Base-by-base conservation (phyloP, 2,113 vertebrate species). In the Atrichornis clamosus region DNA sequence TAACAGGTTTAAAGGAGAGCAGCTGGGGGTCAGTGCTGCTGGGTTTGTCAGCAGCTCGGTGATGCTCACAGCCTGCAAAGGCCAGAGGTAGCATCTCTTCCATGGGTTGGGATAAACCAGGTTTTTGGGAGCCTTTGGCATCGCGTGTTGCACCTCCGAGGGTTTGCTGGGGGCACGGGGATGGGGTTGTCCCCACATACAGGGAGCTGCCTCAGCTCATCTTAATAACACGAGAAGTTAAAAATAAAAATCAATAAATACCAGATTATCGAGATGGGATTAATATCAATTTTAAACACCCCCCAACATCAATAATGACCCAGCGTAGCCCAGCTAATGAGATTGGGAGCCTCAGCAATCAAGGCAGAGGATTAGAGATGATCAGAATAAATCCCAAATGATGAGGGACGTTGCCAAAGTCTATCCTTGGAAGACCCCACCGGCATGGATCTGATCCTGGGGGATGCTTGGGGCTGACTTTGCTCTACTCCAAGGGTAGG, bases 191-290 rank as follows among this genome's bases (percentile, higher is more conserved):
- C 30, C 27, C 33, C 1, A 5, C 26, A 19, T 81, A 28, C 1
- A 20, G 63, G 67, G 42, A 84, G 26, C 63, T 62, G 78, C 80
- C 37, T 89, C 14, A 17, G 84, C 93, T 92, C 84, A 1, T 85
- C 91, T 96, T 89, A 79, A 90, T 88, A 73, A 87, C 96, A 70
- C 2, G 64, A 59, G n/a, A 95, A 50, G 96, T 94, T 97, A 97
- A 97, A 98, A 97, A 97, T 97, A 97, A 97, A 97, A 97, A 95
- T 84, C 96, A 97, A 94, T 96, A 96, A 95, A 73, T 65, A 41
- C 69, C 89, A 96, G 96, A 96, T 97, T 96, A 98, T 89, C 1
- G 32, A 95, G 88, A 90, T 94, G 95, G 94, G 97, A 97, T 97
- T 98, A 96, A 97, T 97, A 98, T 95, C 52, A 96, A 65, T 81